These are phyloP conservation scores for Halcyon leucocephala DNA, from an alignment of 2,797 vertebrate genomes.

Conservation along the genomic window DNA sequence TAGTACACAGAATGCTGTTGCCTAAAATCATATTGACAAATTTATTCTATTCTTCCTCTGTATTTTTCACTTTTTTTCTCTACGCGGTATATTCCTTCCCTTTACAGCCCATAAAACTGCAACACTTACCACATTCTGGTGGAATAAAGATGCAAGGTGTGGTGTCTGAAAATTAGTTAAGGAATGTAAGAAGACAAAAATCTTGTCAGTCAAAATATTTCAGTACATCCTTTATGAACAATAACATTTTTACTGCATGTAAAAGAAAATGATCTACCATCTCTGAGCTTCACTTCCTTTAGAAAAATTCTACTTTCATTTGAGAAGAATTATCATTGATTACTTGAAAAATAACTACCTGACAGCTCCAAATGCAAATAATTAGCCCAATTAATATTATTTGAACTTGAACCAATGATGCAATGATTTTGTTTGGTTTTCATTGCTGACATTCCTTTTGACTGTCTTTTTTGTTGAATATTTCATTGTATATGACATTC, in stretches of 20 bases:
- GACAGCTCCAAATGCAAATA: neutral
- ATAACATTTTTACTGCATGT: neutral
- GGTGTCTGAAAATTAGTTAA: neutral
- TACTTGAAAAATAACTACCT: conserved; percentile 47
- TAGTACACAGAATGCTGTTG: neutral
- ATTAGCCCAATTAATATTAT: conserved; percentile 46
- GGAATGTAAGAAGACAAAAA: neutral
- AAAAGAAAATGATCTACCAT: neutral
- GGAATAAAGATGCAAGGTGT: neutral
- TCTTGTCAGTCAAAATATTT: neutral
- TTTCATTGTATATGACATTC: conserved; percentile 45
- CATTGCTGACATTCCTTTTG: neutral
- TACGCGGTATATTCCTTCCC: neutral
- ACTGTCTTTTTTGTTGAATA: conserved; percentile 20
- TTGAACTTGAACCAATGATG: conserved; percentile 35
- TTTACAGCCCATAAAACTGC: neutral
- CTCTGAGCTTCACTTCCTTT: neutral
- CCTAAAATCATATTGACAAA: neutral
- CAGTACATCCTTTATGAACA: neutral
- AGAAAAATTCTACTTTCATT: neutral
- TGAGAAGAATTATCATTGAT: conserved; percentile 28
- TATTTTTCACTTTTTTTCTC: neutral
- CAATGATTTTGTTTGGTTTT: conserved; percentile 37
- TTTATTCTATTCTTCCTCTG: neutral
- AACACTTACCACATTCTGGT: neutral